Conservation (phyloP, 1,140 invertebrate species). For the Oncopodura yosiiana region DNA sequence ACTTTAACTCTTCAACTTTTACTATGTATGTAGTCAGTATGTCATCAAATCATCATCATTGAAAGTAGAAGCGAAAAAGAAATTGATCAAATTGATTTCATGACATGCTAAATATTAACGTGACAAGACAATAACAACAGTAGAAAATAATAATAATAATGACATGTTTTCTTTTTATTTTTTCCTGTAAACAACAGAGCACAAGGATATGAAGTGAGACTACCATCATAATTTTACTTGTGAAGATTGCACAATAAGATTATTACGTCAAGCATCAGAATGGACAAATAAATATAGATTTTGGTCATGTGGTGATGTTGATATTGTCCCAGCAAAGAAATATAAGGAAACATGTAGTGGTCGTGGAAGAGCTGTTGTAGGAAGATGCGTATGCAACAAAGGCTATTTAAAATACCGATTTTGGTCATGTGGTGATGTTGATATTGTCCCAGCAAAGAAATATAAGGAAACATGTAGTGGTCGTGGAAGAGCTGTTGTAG, state of each 20-base stretch:
- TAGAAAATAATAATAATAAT: not conserved
- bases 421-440: too few relatives aligned
- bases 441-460: slow-evolving; percentile 40
- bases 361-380: slow-evolving; percentile 63
- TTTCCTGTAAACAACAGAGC: slow-evolving; percentile 64
- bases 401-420: too few relatives aligned
- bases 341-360: slow-evolving; percentile 72
- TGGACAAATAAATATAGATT: slow-evolving; percentile 77
- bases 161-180: not conserved
- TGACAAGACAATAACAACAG: too few relatives aligned
- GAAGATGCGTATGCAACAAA: slow-evolving; percentile 39
- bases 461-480: slow-evolving; percentile 73
- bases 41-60: too few relatives aligned
- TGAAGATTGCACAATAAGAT: slow-evolving; percentile 74
- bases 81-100: too few relatives aligned
- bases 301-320: slow-evolving; percentile 91
- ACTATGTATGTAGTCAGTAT: too few relatives aligned
- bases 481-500: slow-evolving; percentile 63
- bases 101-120: too few relatives aligned
- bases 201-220: slow-evolving; percentile 62
- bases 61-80: too few relatives aligned
- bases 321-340: slow-evolving; percentile 58
- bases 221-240: slow-evolving; percentile 77
- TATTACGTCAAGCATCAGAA: slow-evolving; percentile 78
- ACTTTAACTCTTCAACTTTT: too few relatives aligned